phyloP scores from a whole-genome alignment of 2,113 vertebrate genomes.

The Noturus placidus region DNA sequence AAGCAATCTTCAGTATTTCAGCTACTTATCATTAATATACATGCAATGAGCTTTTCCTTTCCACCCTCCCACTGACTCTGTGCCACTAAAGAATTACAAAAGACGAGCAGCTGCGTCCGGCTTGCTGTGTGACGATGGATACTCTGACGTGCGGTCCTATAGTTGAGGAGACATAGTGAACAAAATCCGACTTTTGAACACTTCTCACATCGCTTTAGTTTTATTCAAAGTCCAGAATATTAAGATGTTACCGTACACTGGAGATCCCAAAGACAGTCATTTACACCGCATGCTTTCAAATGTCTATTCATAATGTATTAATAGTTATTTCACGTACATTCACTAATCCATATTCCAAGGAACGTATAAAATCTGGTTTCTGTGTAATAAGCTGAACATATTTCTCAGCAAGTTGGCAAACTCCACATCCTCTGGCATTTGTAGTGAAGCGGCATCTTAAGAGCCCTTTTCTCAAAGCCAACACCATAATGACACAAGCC shows the following conservation, averaged over 20 bases:
- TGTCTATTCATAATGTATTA: neutral
- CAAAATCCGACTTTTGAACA: constrained; percentile 27
- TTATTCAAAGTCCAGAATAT: neutral
- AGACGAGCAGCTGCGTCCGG: constrained; percentile 13
- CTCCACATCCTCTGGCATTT: neutral
- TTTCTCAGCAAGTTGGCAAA: neutral
- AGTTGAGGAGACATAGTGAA: neutral
- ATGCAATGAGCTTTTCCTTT: neutral
- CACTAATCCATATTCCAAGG: neutral
- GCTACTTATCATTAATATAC: neutral
- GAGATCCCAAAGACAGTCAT: neutral
- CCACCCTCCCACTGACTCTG: neutral
- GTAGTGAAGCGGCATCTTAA: neutral
- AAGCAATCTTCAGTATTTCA: neutral
- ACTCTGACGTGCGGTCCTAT: neutral
- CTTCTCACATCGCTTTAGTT: neutral
- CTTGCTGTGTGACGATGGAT: constrained; percentile 15
- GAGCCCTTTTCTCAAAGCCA: neutral
- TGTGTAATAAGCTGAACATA: neutral
- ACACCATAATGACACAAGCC: neutral
- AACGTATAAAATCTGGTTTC: neutral
- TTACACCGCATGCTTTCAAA: neutral
- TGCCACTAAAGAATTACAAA: constrained; percentile 9
- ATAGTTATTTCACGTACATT: neutral
- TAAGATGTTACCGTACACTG: neutral